Percentiles rank a stretch among this genome's conserved stretches.
Conservation (phyloP, 2,888 invertebrate genomes). For the Leptura quadrifasciata region DNA sequence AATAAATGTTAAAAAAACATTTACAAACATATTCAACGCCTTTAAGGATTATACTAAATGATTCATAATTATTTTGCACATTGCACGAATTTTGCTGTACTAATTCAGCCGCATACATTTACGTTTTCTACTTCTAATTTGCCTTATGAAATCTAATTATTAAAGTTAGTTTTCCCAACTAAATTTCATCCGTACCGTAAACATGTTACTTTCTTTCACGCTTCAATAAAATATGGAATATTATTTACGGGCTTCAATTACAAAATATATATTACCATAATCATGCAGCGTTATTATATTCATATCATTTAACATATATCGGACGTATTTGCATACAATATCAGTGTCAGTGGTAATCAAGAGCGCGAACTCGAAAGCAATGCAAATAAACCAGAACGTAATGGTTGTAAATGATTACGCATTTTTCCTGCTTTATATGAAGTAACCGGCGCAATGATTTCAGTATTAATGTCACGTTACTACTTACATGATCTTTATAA, state of each 20-base stretch:
- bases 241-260: background rate
- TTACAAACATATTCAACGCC: no score
- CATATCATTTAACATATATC: background rate
- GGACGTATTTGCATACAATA: constrained; percentile 3
- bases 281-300: background rate
- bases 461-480: constrained; percentile 14
- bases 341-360: constrained; percentile 7
- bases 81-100: background rate
- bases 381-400: background rate
- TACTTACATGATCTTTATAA: constrained; percentile 1
- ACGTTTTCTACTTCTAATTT: no score
- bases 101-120: background rate
- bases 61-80: background rate
- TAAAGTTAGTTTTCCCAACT: no score
- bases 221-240: no score
- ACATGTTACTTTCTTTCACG: no score
- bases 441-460: background rate
- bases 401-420: constrained; percentile 7
- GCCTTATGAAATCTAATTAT: no score
- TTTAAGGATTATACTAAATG: no score
- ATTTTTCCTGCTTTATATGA: constrained; percentile 10
- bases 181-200: no score
- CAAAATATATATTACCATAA: background rate
- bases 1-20: no score
- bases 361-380: constrained; percentile 7